Evolutionary conservation across 2,888 invertebrate species (phyloP).

Genomic region (Ornithoptera alexandrae): DNA sequence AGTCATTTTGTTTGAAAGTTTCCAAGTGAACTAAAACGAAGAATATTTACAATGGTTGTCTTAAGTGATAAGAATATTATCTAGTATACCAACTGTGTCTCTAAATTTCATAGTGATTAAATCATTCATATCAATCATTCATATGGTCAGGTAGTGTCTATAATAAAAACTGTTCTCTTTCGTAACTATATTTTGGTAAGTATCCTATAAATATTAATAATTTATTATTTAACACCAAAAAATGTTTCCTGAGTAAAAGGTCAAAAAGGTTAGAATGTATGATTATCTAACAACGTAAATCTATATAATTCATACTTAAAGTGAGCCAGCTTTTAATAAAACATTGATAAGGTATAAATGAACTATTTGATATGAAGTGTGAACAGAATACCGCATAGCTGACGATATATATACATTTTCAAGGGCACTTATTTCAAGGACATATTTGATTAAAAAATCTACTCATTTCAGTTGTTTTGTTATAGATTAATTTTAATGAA

Average conservation of each 20-base stretch:
- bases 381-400: conserved; percentile 42
- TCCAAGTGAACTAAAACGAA: conserved; percentile 65
- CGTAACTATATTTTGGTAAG: conserved; percentile 29
- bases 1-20: conserved; percentile 67
- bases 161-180: too few species aligned
- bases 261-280: conserved; percentile 60
- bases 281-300: conserved; percentile 58
- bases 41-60: conserved; percentile 52
- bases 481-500: conserved; percentile 3
- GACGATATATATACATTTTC: conserved; percentile 55
- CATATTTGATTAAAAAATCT: conserved; percentile 38
- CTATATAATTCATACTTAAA: conserved; percentile 4
- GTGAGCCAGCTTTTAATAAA: neutral
- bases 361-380: conserved; percentile 11
- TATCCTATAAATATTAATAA: conserved; percentile 13
- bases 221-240: neutral
- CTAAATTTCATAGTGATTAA: conserved; percentile 37
- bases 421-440: conserved; percentile 72
- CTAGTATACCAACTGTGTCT: conserved; percentile 49
- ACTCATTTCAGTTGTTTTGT: neutral
- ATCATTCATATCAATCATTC: conserved; percentile 49
- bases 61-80: conserved; percentile 70
- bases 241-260: conserved; percentile 39
- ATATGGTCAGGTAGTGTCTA: conserved; percentile 26
- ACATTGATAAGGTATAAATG: conserved; percentile 1